These are phyloP conservation scores for Discoglossus pictus DNA, from an alignment of 2,797 vertebrate genomes.

Conservation along the genomic window DNA sequence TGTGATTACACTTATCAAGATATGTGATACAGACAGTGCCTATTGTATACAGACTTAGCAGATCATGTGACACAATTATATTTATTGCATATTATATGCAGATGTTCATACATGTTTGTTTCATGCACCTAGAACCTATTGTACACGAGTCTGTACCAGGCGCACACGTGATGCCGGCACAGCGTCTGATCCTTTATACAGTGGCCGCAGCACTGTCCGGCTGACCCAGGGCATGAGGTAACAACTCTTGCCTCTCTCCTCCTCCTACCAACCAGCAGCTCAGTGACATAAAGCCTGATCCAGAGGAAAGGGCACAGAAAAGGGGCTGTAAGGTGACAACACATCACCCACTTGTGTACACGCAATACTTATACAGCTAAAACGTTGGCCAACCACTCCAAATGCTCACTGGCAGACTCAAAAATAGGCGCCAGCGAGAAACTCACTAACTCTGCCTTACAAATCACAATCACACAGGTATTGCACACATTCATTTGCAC, in stretches of 20 bases:
- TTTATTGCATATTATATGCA: slow-evolving; percentile 93
- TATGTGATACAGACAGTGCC: background rate
- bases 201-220: slow-evolving; percentile 72
- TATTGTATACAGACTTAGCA: no score
- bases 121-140: slow-evolving; percentile 88
- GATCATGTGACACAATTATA: slow-evolving; percentile 48
- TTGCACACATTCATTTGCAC: no score
- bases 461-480: no score
- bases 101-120: slow-evolving; percentile 90
- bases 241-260: slow-evolving; percentile 36
- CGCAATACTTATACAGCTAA: background rate
- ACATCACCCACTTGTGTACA: background rate
- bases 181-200: slow-evolving; percentile 79
- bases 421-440: no score
- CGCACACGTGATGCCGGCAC: slow-evolving; percentile 37
- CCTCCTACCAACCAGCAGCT: slow-evolving; percentile 31
- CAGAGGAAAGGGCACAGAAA: slow-evolving; percentile 6
- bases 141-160: slow-evolving; percentile 68
- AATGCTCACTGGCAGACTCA: no score
- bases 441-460: no score
- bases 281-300: slow-evolving; percentile 33
- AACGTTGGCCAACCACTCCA: background rate
- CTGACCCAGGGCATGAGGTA: slow-evolving; percentile 60
- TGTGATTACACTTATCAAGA: no score
- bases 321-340: background rate